Evolutionary conservation across 2,113 vertebrate species (phyloP).

Genomic region (Barnardius zonarius): DNA sequence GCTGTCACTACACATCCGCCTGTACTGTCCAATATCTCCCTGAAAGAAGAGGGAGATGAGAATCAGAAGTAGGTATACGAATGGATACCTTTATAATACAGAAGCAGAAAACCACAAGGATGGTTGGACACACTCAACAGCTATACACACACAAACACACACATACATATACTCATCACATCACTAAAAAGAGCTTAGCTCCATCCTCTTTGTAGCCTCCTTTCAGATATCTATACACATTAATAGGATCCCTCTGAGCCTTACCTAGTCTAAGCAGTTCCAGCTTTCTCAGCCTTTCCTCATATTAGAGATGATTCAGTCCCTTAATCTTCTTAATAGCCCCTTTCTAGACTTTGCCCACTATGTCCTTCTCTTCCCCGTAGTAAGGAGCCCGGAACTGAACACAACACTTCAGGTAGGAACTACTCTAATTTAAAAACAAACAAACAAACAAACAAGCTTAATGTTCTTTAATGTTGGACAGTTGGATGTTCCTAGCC

Average conservation of each 20-base stretch:
- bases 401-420: neutral
- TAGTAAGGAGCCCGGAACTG: neutral
- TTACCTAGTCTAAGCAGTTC: neutral
- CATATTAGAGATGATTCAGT: neutral
- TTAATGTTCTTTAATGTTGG: neutral
- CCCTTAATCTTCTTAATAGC: neutral
- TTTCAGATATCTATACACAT: neutral
- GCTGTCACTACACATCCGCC: neutral
- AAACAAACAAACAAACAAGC: no score
- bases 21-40: neutral
- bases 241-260: neutral
- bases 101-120: neutral
- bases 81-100: neutral
- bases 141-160: neutral
- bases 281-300: neutral
- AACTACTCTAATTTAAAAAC: neutral
- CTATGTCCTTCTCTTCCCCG: rapidly evolving
- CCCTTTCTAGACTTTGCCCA: neutral
- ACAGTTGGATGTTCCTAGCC: neutral
- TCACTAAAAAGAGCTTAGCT: neutral
- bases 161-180: neutral
- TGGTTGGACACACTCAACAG: neutral
- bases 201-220: neutral
- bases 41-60: neutral
- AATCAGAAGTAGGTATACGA: neutral